Base-by-base conservation (phyloP, 2,888 invertebrate species). In the Drosophila pseudotalamancana region DNA sequence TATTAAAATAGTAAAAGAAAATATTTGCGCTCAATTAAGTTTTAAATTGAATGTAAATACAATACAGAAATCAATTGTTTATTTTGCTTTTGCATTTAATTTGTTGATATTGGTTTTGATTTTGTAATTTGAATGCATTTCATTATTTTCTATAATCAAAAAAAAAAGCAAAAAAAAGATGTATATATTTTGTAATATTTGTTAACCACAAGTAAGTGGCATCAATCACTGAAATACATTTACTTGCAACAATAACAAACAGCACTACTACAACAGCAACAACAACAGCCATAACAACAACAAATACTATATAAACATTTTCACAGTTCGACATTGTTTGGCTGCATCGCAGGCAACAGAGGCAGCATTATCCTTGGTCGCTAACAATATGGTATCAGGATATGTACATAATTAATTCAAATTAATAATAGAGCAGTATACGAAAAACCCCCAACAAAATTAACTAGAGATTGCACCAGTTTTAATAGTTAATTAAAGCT, bases 291-390 rank as follows among this genome's bases (percentile, higher is more conserved):
- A 57, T 21, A 55, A 75, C 57, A 67, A 73, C 50, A 53, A 70
- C 65, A 72, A 51, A 50, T 49, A 64, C 63, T 61, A 55, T 53
- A 54, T 59, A 55, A 68, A 73, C 84, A 77, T 83, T 71, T 87
- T 59, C 77, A 86, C 90, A 90, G 90, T 89, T 87, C 80, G 89
- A 90, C 90, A 90, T 90, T 83, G 87, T 91, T 84, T 90, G 91
- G 90, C 89, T 90, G 81, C 91, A 90, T 72, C 88, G 89, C 80
- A 87, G 90, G 75, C 88, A 88, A 77, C 87, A 87, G 79, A 82
- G 89, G 82, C 89, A 84, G 64, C 83, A 88, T 54, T 90, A 89
- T 88, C 91, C 91, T 70, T 91, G 90, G 90, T 91, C 90, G 77
- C 83, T 90, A 68, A 90, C 91, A 88, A 91, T 91, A 87, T 90